Evolutionary conservation across 2,888 invertebrate genomes (phyloP).

Genomic region (Esperia sulphurella): DNA sequence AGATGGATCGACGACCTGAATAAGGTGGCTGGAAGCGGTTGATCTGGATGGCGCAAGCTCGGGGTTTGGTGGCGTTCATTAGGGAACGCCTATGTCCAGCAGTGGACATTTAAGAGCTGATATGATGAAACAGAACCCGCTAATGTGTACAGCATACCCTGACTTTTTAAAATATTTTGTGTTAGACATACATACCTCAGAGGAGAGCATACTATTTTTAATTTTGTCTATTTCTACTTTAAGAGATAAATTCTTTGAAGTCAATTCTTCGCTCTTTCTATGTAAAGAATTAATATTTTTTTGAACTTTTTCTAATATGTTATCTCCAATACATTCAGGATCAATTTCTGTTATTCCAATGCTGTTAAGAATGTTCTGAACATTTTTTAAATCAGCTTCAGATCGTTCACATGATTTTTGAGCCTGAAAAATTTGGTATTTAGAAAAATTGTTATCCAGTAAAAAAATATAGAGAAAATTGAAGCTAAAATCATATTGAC

Average conservation of each 20-base stretch:
- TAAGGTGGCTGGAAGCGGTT: no score
- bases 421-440: slow-evolving; percentile 48
- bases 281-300: slow-evolving; percentile 49
- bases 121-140: no score
- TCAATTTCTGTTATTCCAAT: slow-evolving; percentile 54
- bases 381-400: slow-evolving; percentile 71
- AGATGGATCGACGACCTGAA: no score
- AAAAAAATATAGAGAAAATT: neutral
- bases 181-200: slow-evolving; percentile 38
- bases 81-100: no score
- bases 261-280: slow-evolving; percentile 60
- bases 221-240: slow-evolving; percentile 63
- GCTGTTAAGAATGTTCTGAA: slow-evolving; percentile 51
- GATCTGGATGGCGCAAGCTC: no score
- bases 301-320: slow-evolving; percentile 55
- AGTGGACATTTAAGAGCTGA: no score
- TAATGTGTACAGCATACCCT: no score
- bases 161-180: no score
- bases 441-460: no score
- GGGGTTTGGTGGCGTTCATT: no score
- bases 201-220: slow-evolving; percentile 32
- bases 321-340: slow-evolving; percentile 33
- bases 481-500: no score
- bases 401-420: slow-evolving; percentile 56
- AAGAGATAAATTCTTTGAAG: slow-evolving; percentile 53